Evolutionary conservation across 2,113 vertebrate species (phyloP), one percentile per base, ranked within the genome.

Genomic region (Pygathrix nemaeus): DNA sequence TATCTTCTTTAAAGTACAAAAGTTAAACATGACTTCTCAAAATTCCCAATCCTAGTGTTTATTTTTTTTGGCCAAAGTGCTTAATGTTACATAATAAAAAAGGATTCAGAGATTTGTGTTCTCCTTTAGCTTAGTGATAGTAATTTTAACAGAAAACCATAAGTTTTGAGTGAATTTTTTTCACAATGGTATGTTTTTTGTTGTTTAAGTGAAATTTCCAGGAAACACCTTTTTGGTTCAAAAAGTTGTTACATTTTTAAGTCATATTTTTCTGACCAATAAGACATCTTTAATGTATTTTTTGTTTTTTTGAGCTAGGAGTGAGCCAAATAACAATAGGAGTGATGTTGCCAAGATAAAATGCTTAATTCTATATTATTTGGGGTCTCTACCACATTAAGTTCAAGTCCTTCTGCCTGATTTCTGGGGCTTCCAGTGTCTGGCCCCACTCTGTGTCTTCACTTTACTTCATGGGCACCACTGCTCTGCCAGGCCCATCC

Each of bases 1-100:
- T 90, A 59, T 79, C 38, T 21, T 92, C 59, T 96, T 96, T 68
- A 61, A 79, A 73, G 12, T 88, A 25, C 12, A 79, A 21, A 88
- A 61, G 73, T 94, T 94, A 94, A 88, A 94, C 12, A n/a, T 75
- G 38, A 35, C 80, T 90, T 93, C 68, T 93, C 55, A 94, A 79
- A 93, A 94, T 68, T 87, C 78, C 21, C 40, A 55, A 20, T 90
- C 21, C 14, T 9, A 30, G 50, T 66, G 92, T 90, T 83, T 95
- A 0, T 61, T 61, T 61, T 90, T 79, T 61, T 88, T 92, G 94
- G 73, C 14, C 43, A 45, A 90, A 83, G 48, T 90, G 40, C 20
- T 96, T 87, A 78, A 72, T 96, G 45, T 66, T 73, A 90, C n/a
- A 72, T 52, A 93, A 91, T 59, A 73, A 95, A 96, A 96, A 96